phyloP scores from a whole-genome alignment of 2,113 vertebrate genomes.

The Crotalus viridis region DNA sequence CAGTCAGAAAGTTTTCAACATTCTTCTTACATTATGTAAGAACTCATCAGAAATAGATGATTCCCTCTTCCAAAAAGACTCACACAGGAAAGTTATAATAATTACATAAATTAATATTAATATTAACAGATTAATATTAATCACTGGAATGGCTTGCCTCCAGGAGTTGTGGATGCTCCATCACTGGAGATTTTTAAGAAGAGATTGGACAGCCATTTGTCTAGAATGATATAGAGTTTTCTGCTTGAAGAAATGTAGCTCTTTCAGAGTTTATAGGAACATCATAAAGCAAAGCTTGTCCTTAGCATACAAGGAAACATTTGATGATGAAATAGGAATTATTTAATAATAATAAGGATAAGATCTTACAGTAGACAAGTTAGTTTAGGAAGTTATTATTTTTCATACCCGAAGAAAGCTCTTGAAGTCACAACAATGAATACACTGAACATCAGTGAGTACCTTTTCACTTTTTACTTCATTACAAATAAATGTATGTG shows the following conservation, averaged over 20 bases:
- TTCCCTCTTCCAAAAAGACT: not conserved
- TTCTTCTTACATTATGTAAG: not conserved
- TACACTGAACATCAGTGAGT: not conserved
- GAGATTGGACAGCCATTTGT: too few species aligned
- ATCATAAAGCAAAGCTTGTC: slow-evolving; percentile 35
- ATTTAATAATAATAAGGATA: slow-evolving; percentile 1
- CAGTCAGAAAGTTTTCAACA: not conserved
- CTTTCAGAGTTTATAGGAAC: slow-evolving; percentile 28
- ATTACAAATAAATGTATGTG: not conserved
- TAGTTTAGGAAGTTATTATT: slow-evolving; percentile 26
- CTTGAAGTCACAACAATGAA: slow-evolving; percentile 15
- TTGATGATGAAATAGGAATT: slow-evolving; percentile 37
- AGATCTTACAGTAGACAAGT: slow-evolving; percentile 15
- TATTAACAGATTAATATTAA: too few species aligned
- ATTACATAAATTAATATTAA: not conserved
- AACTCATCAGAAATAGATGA: not conserved
- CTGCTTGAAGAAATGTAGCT: slow-evolving; percentile 17
- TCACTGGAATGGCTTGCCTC: too few species aligned
- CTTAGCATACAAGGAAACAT: slow-evolving; percentile 27
- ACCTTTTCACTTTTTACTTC: not conserved
- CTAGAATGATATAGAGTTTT: too few species aligned
- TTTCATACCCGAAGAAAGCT: not conserved
- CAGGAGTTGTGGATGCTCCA: too few species aligned
- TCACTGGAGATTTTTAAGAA: too few species aligned
- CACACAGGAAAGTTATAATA: not conserved